Base-by-base conservation (phyloP, 2,797 vertebrate genomes). In the Eidolon dupreanum region DNA sequence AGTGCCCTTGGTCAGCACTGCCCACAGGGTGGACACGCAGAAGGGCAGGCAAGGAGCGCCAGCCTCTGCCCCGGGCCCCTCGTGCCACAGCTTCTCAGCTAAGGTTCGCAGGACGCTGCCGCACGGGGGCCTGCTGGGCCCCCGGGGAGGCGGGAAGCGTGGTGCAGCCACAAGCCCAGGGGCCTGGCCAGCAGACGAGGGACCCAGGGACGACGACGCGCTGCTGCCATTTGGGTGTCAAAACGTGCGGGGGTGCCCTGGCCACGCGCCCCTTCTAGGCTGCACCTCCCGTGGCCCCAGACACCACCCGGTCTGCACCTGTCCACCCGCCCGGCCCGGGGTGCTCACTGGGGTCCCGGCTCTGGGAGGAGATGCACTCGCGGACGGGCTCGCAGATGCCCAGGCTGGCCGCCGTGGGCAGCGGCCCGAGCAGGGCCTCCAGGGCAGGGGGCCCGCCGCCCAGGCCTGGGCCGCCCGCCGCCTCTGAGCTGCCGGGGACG, bases 371-470 rank as follows among this genome's bases (percentile, higher is more conserved):
- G 53, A 99, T 98, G 90, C 99, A 99, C 95, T 98, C 98, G 61
- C 95, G 98, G 97, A 99, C 99, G 96, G 99, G 99, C 79, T 99
- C 99, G 0, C 98, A 97, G 91, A 99, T 99, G 87, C 99, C 99
- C 93, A 99, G 99, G 26, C 99, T 99, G 97, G 99, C 99, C 0
- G 99, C 99, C 0, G 99, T 99, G 75, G 99, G 99, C 95, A 99
- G 98, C 0, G 99, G 98, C 1, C 99, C 99, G 0, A 99, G 98
- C 95, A 99, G 98, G 94, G 99, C 99, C 61, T 98, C 99, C 97
- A 99, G 97, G 5, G 99, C 98, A 0, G 99, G 99, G 5, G 98
- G 98, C 93, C 98, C 98, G 92, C 95, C 43, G n/a, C 88, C 2
- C 33, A 63, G 86, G 68, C 97, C 97, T 16, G 95, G 92, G 53